phyloP scores from a whole-genome alignment of 2,888 invertebrate species.

The Spicauda simplicius region DNA sequence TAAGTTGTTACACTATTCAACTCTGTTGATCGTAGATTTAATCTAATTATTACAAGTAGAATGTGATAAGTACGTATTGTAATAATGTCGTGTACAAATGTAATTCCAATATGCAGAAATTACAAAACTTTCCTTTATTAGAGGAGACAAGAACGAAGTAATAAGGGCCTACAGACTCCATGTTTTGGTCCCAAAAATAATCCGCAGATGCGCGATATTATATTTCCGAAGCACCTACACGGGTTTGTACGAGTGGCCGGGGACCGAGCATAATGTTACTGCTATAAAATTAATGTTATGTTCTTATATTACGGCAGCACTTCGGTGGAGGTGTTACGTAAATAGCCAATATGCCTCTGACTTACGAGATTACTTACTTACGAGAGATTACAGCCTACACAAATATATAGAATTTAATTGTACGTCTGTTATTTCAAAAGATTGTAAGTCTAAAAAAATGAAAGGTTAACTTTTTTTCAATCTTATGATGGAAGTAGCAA shows the following conservation, averaged over 20 bases:
- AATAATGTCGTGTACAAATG: background rate
- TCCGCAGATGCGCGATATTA: constrained; percentile 20
- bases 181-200: background rate
- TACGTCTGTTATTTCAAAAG: too few relatives aligned
- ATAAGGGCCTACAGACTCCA: background rate
- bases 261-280: constrained; percentile 39
- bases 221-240: constrained; percentile 9
- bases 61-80: too few relatives aligned
- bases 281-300: constrained; percentile 46
- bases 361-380: background rate
- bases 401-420: too few relatives aligned
- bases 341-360: background rate
- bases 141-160: background rate
- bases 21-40: too few relatives aligned
- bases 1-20: too few relatives aligned
- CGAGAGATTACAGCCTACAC: too few relatives aligned
- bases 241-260: constrained; percentile 36
- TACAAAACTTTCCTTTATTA: background rate
- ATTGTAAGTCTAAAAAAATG: too few relatives aligned
- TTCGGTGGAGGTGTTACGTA: constrained; percentile 14
- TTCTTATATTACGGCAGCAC: constrained; percentile 36
- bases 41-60: too few relatives aligned
- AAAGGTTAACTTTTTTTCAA: too few relatives aligned
- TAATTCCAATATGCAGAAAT: background rate
- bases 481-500: too few relatives aligned